Evolutionary conservation across 2,888 invertebrate genomes (phyloP), one percentile per base, ranked within the genome.

Genomic region (Nemotelus nigrinus): DNA sequence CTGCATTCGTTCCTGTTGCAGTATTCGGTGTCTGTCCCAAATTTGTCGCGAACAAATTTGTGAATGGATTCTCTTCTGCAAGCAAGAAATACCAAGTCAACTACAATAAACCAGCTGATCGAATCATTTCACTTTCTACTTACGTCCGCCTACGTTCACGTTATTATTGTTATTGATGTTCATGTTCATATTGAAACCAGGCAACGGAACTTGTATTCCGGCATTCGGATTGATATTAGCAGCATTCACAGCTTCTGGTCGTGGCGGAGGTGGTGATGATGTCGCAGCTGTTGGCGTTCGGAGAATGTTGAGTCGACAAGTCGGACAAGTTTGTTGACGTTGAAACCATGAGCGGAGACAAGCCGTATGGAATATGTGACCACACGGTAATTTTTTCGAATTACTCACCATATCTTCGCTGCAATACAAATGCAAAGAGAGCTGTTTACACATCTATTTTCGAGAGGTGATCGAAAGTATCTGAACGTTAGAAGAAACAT

Each of bases 331-430:
- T 89, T 99, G 99, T 86, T 99, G 99, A 6, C 99, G 92, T 88
- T 99, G 99, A 89, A 99, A 99, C 99, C 99, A 99, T 57, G 98
- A 97, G 70, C 99, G 92, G 77, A 99, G 90, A 87, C 99, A 99
- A 76, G 96, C 94, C 65, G 98, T 96, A 88, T 99, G 99, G 90
- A 99, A 99, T 84, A 99, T 99, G 87, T 99, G 99, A 86, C 97
- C 97, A 88, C 99, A 99, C 0, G 99, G 99, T 81, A 99, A 88
- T 85, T 98, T 99, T 88, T 99, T 99, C 58, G 98, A 94, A 72
- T 92, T 93, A 80, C 90, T 88, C 3, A 90, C 86, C 92, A 92
- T 92, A 83, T 92, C 92, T 83, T 92, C 92, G 84, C 92, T 91
- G 83, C 41, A 80, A 80, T 70, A 8, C 64, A 58, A 55, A 43